Percentiles rank a stretch among this genome's conserved stretches.
phyloP scores from a whole-genome alignment of 2,113 vertebrate genomes.

The Phaethon lepturus region DNA sequence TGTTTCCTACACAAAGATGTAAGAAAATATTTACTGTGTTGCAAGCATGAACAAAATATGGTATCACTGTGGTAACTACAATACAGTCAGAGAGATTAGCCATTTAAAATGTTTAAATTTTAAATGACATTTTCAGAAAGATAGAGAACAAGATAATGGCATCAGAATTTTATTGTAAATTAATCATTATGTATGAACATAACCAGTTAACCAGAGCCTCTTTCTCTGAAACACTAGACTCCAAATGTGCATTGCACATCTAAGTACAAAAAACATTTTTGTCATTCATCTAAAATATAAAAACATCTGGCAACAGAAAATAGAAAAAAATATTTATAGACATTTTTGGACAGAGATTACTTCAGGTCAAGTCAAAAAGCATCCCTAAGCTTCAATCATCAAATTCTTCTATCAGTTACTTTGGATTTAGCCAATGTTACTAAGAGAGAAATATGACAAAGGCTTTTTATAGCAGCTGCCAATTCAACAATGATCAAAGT shows the following conservation, averaged over 20 bases:
- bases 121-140: neutral
- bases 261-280: neutral
- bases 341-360: conserved; percentile 37
- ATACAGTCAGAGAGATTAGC: neutral
- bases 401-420: conserved; percentile 49
- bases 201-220: neutral
- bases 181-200: neutral
- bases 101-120: neutral
- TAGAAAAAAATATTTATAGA: conserved; percentile 8
- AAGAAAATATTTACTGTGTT: neutral
- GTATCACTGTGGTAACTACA: neutral
- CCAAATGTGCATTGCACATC: neutral
- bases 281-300: neutral
- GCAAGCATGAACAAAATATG: neutral
- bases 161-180: neutral
- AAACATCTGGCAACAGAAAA: conserved; percentile 56
- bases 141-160: neutral
- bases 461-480: conserved; percentile 47
- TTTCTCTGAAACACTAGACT: neutral
- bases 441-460: neutral
- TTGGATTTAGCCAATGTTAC: conserved; percentile 29
- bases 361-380: conserved; percentile 29
- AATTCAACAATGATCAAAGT: conserved; percentile 64
- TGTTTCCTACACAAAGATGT: neutral
- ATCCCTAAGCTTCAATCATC: conserved; percentile 23